A percentile compares a stretch with the other conserved stretches of the same genome.
phyloP scores from a whole-genome alignment of 92 coral and sea anemone species.

The Palythoa heliodiscus region DNA sequence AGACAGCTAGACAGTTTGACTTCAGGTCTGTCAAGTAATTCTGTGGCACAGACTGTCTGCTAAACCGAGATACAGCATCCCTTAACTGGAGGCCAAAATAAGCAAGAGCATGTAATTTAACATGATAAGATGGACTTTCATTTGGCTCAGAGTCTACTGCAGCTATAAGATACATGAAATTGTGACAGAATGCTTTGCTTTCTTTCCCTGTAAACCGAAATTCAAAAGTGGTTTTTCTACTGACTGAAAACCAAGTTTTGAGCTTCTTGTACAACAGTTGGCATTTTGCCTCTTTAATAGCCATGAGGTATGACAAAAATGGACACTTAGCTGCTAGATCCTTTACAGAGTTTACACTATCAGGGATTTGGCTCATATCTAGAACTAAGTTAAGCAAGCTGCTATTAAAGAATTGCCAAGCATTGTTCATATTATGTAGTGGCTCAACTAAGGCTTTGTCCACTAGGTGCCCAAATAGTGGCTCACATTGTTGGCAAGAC shows the following conservation, averaged over 20 bases:
- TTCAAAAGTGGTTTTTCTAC: neutral
- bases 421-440: conserved; percentile 27
- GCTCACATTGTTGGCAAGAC: conserved; percentile 12
- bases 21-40: too few species aligned
- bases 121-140: neutral
- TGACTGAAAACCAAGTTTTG: neutral
- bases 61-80: neutral
- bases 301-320: neutral
- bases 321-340: conserved; percentile 25
- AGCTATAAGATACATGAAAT: conserved; percentile 22
- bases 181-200: conserved; percentile 1
- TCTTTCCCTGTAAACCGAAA: conserved; percentile 21
- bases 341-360: conserved; percentile 22
- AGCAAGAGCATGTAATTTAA: conserved; percentile 1
- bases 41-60: neutral
- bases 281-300: conserved; percentile 19
- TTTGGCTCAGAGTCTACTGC: conserved; percentile 2
- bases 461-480: conserved; percentile 10
- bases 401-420: conserved; percentile 29
- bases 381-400: conserved; percentile 20
- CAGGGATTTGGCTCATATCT: conserved; percentile 15
- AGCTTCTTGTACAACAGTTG: conserved; percentile 12
- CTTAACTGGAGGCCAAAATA: neutral
- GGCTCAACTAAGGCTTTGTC: neutral
- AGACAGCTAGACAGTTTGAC: neutral